Evolutionary conservation across 2,888 invertebrate species (phyloP), one percentile per base, ranked within the genome.

Genomic region (Epinotia demarniana): DNA sequence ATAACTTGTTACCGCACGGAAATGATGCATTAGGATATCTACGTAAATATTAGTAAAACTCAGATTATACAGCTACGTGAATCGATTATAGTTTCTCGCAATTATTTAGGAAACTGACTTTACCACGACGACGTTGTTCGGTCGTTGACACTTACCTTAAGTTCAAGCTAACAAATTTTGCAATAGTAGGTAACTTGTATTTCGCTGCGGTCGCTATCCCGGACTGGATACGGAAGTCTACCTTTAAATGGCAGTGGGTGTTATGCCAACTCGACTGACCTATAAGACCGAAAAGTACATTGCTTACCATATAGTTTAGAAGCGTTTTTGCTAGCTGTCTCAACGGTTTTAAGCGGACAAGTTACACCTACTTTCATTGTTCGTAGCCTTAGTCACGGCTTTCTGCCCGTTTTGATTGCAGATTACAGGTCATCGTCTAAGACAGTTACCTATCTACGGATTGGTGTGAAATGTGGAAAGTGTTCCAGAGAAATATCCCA

Each of bases 201-300:
- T 53, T 68, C 53, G 69, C 19, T 27, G 58, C 58, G 43, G 23
- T 69, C 68, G 58, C 58, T 18, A 23, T 3, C n/a, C 8, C 61
- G 33, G 1, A 19, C 61, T 68, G 60, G 58, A 53, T 67, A 60
- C 67, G 73, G 73, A 73, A 68, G 68, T 67, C 67, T 73, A 55
- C 53, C 61, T 60, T 73, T 73, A 73, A 62, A 61, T 57, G 68
- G 60, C 69, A 53, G 67, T 68, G 68, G 73, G 73, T 67, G 73
- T 73, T 61, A 61, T 55, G 68, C 61, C 73, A 43, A 73, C 60
- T 61, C 73, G 53, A 18, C 49, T 73, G 66, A 66, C 72, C 72
- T 64, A 57, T 66, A 66, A 66, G 72, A 58, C 72, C 67, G 53
- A 68, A 68, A 58, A n/a, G 57, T 53, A 16, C 64, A 66, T 73